These are phyloP conservation scores for Habropoda laboriosa DNA, from an alignment of 1,140 invertebrate species.

Conservation along the genomic window DNA sequence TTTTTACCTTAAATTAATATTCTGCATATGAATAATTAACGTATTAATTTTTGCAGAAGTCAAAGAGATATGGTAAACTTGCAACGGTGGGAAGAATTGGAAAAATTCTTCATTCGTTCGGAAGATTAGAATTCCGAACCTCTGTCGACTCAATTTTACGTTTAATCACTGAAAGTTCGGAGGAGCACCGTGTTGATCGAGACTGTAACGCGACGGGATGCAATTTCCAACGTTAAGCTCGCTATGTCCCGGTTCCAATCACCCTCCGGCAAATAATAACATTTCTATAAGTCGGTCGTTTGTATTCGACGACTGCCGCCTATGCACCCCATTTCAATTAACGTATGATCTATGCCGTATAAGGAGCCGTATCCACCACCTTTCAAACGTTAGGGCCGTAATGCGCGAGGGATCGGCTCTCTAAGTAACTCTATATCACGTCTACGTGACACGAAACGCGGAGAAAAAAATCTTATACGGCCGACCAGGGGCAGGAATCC, in stretches of 20 bases:
- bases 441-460: conserved; percentile 79
- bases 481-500: conserved; percentile 40
- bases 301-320: conserved; percentile 79
- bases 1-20: too few relatives aligned
- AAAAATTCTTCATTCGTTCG: not conserved
- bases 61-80: too few relatives aligned
- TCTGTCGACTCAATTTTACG: not conserved
- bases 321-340: conserved; percentile 81
- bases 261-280: conserved; percentile 79
- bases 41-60: too few relatives aligned
- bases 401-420: conserved; percentile 75
- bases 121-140: not conserved
- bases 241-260: conserved; percentile 28
- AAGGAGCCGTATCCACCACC: conserved; percentile 74
- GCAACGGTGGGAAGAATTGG: not conserved
- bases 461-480: conserved; percentile 68
- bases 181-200: conserved; percentile 42
- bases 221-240: conserved; percentile 69
- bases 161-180: conserved; percentile 28
- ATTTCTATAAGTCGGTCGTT: conserved; percentile 82
- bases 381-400: conserved; percentile 76
- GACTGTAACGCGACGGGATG: conserved; percentile 58
- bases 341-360: conserved; percentile 82
- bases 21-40: too few relatives aligned
- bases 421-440: conserved; percentile 83